Evolutionary conservation across 2,797 vertebrate genomes (phyloP).

Genomic region (Denticeps clupeoides): DNA sequence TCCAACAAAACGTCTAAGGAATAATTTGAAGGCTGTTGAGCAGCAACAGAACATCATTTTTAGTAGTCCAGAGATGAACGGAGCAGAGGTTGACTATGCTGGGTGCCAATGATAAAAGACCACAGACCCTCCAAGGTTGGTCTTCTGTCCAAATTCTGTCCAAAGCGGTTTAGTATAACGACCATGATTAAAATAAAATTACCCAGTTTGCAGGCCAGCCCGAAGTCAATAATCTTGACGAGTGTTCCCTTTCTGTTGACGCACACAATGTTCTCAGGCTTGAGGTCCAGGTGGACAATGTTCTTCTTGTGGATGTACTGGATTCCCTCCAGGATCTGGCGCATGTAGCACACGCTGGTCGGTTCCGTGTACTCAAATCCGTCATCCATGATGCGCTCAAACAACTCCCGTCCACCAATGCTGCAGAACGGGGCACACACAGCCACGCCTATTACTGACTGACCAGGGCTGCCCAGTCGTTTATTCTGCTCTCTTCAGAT

Average conservation of each 20-base stretch:
- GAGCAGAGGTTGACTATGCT: no score
- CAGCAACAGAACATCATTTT: no score
- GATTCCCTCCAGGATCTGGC: constrained; percentile 74
- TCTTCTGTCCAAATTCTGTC: no score
- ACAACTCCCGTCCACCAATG: constrained; percentile 77
- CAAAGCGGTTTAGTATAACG: no score
- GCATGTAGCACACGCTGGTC: constrained; percentile 67
- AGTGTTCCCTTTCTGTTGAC: constrained; percentile 53
- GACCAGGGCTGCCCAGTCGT: no score
- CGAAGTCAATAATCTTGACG: constrained; percentile 80
- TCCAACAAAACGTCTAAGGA: no score
- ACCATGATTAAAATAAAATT: constrained; percentile 26
- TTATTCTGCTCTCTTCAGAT: no score
- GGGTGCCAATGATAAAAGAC: no score
- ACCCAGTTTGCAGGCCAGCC: constrained; percentile 70
- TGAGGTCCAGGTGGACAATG: constrained; percentile 74
- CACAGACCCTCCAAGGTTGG: no score
- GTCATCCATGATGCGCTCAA: constrained; percentile 70
- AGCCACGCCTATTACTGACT: no score
- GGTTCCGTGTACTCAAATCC: constrained; percentile 77
- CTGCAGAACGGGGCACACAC: constrained; percentile 36
- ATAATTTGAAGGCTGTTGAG: no score
- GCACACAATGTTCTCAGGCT: constrained; percentile 81
- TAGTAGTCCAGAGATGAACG: no score
- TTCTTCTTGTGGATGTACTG: constrained; percentile 67